Evolutionary conservation across 1,140 invertebrate genomes (phyloP), one percentile per base, ranked within the genome.

Genomic region (Trichonephila inaurata): DNA sequence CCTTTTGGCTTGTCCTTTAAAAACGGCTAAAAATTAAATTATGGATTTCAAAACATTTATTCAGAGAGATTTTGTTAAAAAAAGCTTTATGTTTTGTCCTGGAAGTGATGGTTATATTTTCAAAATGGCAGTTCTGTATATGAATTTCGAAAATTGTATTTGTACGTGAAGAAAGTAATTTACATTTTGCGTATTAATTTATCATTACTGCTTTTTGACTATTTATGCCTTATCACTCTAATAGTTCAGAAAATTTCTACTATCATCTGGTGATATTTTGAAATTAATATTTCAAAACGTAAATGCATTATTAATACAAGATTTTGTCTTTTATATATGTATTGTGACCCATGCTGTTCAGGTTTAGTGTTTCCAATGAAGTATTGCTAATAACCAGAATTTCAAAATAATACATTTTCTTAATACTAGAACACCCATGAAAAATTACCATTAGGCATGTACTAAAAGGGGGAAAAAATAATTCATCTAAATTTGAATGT

Each of bases 141-240:
- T 10, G 51, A 51, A 51, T 51, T 51, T 40, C 33, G 33, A 40
- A 4, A 40, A 40, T 40, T 10, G 10, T 51, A 51, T 51, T 12
- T 12, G 51, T 51, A 12, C 51, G 51, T 10, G 14, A 24, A 69
- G 21, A 24, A 24, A 14, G 66, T 24, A 69, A 24, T 69, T 24
- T 24, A 69, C 66, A 77, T 40, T 18, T 18, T 40, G 16, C 28
- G 16, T 77, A 33, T 40, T 77, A 19, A 40, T 77, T 77, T 40
- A 40, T 16, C 18, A 12, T 77, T 16, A 77, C 72, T 7, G 72
- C 72, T 77, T 77, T 40, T 77, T 77, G 72, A 60, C 81, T 62
- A 82, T 81, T 91, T 91, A 16, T 77, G 89, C 89, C 89, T 91
- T 91, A 91, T 91, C 72, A 91, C 89, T 72, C 33, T 81, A 28